Base-by-base conservation (phyloP, 2,113 vertebrate genomes). In the Psilopogon haemacephalus region DNA sequence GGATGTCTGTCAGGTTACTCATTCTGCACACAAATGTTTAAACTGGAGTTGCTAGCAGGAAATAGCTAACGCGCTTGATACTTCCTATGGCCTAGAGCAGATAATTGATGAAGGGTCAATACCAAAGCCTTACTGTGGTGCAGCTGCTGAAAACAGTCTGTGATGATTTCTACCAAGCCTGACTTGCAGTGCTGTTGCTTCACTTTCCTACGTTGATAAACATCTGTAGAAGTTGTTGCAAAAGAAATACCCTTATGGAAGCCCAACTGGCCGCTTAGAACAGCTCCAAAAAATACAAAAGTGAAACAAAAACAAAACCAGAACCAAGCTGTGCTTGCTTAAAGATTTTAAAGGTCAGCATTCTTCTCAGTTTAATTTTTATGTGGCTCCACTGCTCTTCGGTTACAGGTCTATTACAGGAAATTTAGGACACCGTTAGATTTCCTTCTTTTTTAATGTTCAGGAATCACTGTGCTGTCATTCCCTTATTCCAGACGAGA, bases 321-420 rank as follows among this genome's bases (percentile, higher is more conserved):
- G 6, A 86, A 68, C 72, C 27, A 79, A 75, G 44, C 79, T 48
- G 16, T 62, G 44, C 14, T 74, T 91, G n/a, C 65, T 84, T 82
- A 38, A 69, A 75, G 23, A 60, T 92, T 86, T 84, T 16, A 40
- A 92, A 81, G 83, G 55, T 86, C 24, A 73, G 16, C 38, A 56
- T 84, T 80, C 23, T 89, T 92, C 42, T 94, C 32, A 15, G 64
- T 87, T 94, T 91, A n/a, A 87, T 94, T 91, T 93, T 48, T 6
- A 5, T 68, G 40, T 73, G 18, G 3, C 75, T 87, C 68, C 64
- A 70, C n/a, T 83, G 33, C 52, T 89, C n/a, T 91, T 83, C 83
- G 77, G 33, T 89, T 89, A 58, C 42, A 85, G 30, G 16, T 67
- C 72, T 82, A 20, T 90, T 90, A 70, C 82, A 63, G 74, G 28